A percentile compares a stretch with the other conserved stretches of the same genome.
Evolutionary conservation across 2,797 vertebrate species (phyloP).

Genomic region (Scolopax rusticola): DNA sequence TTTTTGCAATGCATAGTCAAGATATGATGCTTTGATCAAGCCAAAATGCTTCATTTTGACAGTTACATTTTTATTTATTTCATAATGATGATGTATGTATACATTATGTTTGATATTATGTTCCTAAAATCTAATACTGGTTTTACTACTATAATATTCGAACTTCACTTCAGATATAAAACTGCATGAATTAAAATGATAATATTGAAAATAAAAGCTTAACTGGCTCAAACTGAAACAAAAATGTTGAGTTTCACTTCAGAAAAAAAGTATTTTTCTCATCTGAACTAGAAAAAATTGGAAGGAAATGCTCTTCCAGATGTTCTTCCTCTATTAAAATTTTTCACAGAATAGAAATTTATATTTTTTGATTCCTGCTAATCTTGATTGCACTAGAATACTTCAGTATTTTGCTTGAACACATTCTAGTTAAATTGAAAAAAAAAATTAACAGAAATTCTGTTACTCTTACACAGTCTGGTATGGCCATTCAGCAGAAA

Average conservation of each 20-base stretch:
- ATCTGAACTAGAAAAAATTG: not conserved
- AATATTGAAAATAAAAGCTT: not conserved
- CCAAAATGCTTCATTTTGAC: conserved; percentile 28
- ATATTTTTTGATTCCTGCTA: not conserved
- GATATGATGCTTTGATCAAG: not conserved
- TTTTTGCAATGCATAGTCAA: conserved; percentile 3
- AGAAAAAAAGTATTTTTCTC: not conserved
- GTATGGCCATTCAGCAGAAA: not conserved
- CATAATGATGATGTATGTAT: conserved; percentile 22
- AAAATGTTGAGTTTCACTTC: not conserved
- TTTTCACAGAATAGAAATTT: not conserved
- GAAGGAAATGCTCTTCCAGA: not conserved
- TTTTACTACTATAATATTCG: not conserved
- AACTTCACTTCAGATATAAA: not conserved
- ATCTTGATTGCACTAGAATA: not conserved
- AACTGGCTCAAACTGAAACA: not conserved
- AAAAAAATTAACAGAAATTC: not conserved
- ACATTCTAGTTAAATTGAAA: not conserved
- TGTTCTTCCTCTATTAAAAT: not conserved
- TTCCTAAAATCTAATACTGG: conserved; percentile 11
- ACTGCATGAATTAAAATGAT: not conserved
- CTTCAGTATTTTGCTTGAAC: not conserved
- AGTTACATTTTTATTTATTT: conserved; percentile 48
- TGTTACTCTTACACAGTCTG: not conserved
- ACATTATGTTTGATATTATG: conserved; percentile 24